Evolutionary conservation across 2,888 invertebrate genomes (phyloP).

Genomic region (Penaeus monodon): DNA sequence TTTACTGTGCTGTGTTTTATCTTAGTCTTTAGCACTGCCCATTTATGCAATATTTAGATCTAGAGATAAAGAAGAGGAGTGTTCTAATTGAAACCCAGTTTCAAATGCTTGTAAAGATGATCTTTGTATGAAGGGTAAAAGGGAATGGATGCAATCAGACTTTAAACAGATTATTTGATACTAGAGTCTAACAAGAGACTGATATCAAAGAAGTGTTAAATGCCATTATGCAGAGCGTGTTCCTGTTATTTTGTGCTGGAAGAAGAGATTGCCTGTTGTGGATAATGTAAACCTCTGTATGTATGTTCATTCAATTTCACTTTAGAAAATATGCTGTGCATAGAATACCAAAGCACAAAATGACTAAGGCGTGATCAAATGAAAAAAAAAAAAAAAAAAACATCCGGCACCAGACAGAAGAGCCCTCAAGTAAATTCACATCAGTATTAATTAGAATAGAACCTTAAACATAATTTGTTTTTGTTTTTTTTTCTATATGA

Average conservation of each 20-base stretch:
- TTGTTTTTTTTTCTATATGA: neutral
- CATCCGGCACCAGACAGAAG: slow-evolving; percentile 26
- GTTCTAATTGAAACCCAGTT: too few relatives aligned
- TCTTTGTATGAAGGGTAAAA: too few relatives aligned
- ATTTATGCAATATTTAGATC: too few relatives aligned
- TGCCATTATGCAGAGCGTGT: slow-evolving; percentile 17
- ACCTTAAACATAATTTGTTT: slow-evolving; percentile 5
- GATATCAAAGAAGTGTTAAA: slow-evolving; percentile 13
- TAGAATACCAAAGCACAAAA: slow-evolving; percentile 25
- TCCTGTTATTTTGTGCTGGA: slow-evolving; percentile 8
- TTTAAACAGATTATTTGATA: too few relatives aligned
- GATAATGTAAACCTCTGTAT: neutral
- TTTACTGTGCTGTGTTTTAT: too few relatives aligned
- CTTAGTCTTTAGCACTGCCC: too few relatives aligned
- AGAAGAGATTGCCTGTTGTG: too few relatives aligned
- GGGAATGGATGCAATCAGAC: too few relatives aligned
- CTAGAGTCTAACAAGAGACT: neutral
- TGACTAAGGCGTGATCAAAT: slow-evolving; percentile 34
- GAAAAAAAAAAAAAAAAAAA: slow-evolving; percentile 24
- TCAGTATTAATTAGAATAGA: slow-evolving; percentile 1
- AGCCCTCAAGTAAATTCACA: slow-evolving; percentile 10
- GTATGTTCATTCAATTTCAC: neutral
- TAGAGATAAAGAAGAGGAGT: too few relatives aligned
- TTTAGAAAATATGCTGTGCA: neutral
- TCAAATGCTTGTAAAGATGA: too few relatives aligned